These are phyloP conservation scores for Propithecus deckenii DNA, from an alignment of 2,797 vertebrate genomes.

Conservation along the genomic window DNA sequence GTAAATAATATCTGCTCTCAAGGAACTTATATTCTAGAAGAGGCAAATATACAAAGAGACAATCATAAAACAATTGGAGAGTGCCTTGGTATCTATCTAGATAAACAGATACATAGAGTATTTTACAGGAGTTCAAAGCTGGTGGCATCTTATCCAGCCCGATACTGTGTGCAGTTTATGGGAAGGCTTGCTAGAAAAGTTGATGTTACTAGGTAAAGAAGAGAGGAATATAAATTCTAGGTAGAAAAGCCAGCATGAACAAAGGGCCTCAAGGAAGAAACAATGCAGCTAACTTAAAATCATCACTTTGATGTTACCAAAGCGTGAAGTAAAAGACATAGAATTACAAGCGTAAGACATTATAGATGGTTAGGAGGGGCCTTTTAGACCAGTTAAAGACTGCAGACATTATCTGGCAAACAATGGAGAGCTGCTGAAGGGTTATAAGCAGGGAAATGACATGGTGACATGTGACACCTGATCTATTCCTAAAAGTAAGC, in stretches of 20 bases:
- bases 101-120: neutral
- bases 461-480: neutral
- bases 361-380: neutral
- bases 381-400: neutral
- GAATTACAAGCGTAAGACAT: neutral
- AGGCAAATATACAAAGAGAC: neutral
- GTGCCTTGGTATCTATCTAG: neutral
- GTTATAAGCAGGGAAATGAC: neutral
- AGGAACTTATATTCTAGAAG: constrained; percentile 1
- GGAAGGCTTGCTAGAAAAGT: neutral
- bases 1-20: neutral
- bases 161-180: neutral
- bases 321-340: neutral
- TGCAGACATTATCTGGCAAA: neutral
- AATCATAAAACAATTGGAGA: neutral
- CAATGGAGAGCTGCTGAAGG: neutral
- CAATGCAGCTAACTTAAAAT: neutral
- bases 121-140: neutral
- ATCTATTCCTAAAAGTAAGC: neutral
- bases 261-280: neutral
- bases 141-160: neutral
- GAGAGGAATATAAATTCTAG: constrained; percentile 15
- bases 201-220: neutral
- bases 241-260: neutral
- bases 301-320: neutral